phyloP scores from a whole-genome alignment of 2,797 vertebrate genomes.

The Brachyrhaphis roseni region DNA sequence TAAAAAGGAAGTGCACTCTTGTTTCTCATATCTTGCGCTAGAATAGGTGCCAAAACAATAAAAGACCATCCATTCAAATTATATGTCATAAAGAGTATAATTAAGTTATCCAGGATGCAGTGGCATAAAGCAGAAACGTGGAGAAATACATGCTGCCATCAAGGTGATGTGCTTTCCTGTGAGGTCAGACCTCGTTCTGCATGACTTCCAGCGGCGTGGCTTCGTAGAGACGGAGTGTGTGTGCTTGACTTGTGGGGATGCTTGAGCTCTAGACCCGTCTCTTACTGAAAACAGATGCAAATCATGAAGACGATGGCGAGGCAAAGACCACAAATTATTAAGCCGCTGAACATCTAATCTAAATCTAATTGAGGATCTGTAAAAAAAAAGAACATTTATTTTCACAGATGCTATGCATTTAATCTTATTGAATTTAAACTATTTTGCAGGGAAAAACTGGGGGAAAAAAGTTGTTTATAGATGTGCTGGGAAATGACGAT shows the following conservation, averaged over 20 bases:
- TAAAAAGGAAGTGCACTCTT: not conserved
- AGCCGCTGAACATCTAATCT: not conserved
- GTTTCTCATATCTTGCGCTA: not conserved
- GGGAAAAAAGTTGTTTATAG: not conserved
- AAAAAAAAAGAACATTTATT: not conserved
- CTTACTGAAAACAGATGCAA: not conserved
- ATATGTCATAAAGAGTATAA: too few relatives aligned
- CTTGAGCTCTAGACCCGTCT: not conserved
- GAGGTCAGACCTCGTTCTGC: constrained; percentile 5
- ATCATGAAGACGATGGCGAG: not conserved
- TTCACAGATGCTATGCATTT: not conserved
- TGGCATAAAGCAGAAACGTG: not conserved
- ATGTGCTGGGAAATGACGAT: not conserved
- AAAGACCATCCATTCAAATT: not conserved
- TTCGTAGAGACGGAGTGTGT: not conserved
- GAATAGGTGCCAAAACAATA: not conserved
- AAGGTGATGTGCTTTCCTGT: not conserved
- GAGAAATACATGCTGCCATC: not conserved
- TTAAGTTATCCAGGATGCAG: not conserved
- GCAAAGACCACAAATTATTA: not conserved
- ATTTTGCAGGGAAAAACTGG: not conserved
- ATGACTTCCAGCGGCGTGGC: not conserved
- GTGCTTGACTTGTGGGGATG: not conserved
- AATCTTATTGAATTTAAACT: not conserved
- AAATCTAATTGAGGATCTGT: not conserved